A percentile compares a stretch with the other conserved stretches of the same genome.
phyloP scores from a whole-genome alignment of 2,888 invertebrate species.

The Laspeyria flexula region DNA sequence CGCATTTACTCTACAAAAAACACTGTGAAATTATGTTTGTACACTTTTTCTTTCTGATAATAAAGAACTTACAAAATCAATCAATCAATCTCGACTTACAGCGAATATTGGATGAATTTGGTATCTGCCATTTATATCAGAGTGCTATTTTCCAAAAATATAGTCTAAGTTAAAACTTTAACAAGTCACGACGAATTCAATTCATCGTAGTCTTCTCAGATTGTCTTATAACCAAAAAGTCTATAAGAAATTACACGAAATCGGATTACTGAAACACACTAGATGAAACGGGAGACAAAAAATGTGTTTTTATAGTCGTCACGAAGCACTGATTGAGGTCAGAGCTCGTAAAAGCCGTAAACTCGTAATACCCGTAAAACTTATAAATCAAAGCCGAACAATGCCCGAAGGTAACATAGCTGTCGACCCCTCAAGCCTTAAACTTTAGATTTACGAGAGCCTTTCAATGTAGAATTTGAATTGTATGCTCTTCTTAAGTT shows the following conservation, averaged over 20 bases:
- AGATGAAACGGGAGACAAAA: conserved; percentile 15
- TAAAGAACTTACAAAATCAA: too few relatives aligned
- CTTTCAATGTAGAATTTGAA: conserved; percentile 17
- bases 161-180: too few relatives aligned
- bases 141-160: too few relatives aligned
- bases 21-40: too few relatives aligned
- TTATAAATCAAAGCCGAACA: conserved; percentile 39
- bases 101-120: too few relatives aligned
- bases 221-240: too few relatives aligned
- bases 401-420: conserved; percentile 21
- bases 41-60: too few relatives aligned
- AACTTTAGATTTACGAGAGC: conserved; percentile 31
- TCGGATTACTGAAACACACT: background rate
- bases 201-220: too few relatives aligned
- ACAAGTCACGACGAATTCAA: too few relatives aligned
- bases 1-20: too few relatives aligned
- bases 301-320: conserved; percentile 31
- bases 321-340: conserved; percentile 45
- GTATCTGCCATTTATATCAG: too few relatives aligned
- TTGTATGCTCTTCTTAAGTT: conserved; percentile 8
- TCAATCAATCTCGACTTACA: too few relatives aligned
- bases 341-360: conserved; percentile 31
- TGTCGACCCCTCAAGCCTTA: conserved; percentile 23
- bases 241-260: background rate
- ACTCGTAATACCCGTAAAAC: conserved; percentile 30